Base-by-base conservation (phyloP, 2,797 vertebrate species). In the Anisognathus igniventris region DNA sequence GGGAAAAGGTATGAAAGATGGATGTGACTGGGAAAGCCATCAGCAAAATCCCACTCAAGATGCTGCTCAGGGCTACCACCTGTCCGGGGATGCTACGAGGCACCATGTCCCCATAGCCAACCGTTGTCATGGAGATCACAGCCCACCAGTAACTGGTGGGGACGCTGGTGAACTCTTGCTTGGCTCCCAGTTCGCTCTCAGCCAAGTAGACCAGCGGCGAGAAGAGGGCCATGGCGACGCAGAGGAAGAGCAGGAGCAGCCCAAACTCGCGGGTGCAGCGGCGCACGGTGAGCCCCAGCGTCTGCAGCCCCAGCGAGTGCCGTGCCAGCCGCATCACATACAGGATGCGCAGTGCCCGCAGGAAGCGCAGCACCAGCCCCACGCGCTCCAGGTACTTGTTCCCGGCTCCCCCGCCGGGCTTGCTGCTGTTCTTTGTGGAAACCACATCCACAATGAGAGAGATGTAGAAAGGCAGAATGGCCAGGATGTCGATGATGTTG, bases 71-170 rank as follows among this genome's bases (percentile, higher is more conserved):
- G 8, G 99, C 99, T 88, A 99, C 99, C 96, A 99, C 99, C 96
- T 99, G 99, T 54, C 99, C 99, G 0, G 99, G 99, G 91, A 99
- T 99, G 98, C 99, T 99, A 20, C 99, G 98, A 39, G 99, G 99
- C 78, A 99, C 99, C 99, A 99, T 99, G 97, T 99, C 99, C 5
- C 99, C 99, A 0, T 99, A 99, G 90, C 99, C 99, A 27, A 99
- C 99, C 1, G 99, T 99, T 7, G 99, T 99, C 99, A 99, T 99
- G 95, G 99, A 99, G 97, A 99, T 99, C 75, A 99, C 99, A 0
- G 99, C 99, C 99, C 99, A 99, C 99, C 99, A 99, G 97, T 99
- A 99, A 95, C 98, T 99, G 40, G 98, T 98, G 0, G 99, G 99
- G 95, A 99, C 98, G 64, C 99, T 99, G 44, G 99, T 99, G 97